A percentile compares a stretch with the other conserved stretches of the same genome.
These are phyloP conservation scores for Metacarcinus magister DNA, from an alignment of 2,888 invertebrate species.

Conservation along the genomic window DNA sequence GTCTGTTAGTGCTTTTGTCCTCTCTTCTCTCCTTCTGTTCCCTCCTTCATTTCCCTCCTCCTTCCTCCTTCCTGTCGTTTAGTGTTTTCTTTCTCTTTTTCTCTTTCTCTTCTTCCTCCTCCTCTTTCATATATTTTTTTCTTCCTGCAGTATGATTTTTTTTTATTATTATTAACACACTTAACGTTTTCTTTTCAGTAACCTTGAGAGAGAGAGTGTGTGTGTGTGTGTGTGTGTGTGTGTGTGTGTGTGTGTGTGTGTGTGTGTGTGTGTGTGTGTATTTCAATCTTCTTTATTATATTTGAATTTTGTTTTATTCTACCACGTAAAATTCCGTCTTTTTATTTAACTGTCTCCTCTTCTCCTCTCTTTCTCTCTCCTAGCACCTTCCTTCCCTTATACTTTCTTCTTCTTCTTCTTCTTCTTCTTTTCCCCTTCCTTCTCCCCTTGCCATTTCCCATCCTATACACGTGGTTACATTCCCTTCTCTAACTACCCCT, in stretches of 20 bases:
- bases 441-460: neutral
- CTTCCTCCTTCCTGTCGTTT: neutral
- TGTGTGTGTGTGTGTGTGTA: constrained; percentile 41
- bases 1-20: neutral
- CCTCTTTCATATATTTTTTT: neutral
- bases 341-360: neutral
- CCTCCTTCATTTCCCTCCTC: neutral
- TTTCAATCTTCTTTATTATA: neutral
- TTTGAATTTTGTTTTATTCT: too few species aligned
- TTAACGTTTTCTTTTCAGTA: neutral
- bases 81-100: neutral
- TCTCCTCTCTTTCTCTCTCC: neutral
- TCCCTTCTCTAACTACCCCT: neutral
- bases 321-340: neutral
- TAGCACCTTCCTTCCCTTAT: neutral
- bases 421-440: neutral
- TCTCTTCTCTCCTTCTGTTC: neutral
- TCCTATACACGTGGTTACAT: neutral
- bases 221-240: constrained; percentile 19
- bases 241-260: constrained; percentile 37
- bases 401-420: neutral
- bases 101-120: neutral
- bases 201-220: neutral
- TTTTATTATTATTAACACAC: neutral
- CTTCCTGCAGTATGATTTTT: constrained; percentile 12